These are phyloP conservation scores for Lasioglossum villosulum DNA, from an alignment of 2,888 invertebrate species.

Conservation along the genomic window DNA sequence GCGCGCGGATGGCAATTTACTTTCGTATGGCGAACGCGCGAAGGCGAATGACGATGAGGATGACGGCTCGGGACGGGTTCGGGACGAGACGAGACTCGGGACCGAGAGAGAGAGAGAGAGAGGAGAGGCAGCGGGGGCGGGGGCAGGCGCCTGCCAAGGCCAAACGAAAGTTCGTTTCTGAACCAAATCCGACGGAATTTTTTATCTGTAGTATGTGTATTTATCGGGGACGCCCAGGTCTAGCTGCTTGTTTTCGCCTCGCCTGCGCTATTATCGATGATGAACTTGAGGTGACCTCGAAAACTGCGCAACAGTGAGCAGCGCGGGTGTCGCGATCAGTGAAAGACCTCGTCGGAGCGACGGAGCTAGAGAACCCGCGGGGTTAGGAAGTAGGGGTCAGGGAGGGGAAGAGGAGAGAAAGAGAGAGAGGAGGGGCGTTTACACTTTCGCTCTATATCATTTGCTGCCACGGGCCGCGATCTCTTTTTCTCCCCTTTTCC, in stretches of 20 bases:
- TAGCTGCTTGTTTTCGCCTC: slow-evolving; percentile 82
- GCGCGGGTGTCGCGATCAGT: slow-evolving; percentile 42
- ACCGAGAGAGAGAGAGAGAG: background rate
- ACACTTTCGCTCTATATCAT: slow-evolving; percentile 67
- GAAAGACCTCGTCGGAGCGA: slow-evolving; percentile 39
- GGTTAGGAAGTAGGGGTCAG: slow-evolving; percentile 14
- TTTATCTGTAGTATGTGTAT: slow-evolving; percentile 76
- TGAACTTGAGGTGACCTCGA: slow-evolving; percentile 83
- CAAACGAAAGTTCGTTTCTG: slow-evolving; percentile 71
- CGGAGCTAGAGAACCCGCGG: slow-evolving; percentile 34
- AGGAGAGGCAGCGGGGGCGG: slow-evolving; percentile 10
- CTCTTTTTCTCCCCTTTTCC: slow-evolving; percentile 35
- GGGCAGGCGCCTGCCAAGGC: slow-evolving; percentile 66
- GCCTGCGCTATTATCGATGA: slow-evolving; percentile 82
- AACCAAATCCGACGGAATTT: slow-evolving; percentile 73
- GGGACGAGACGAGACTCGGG: background rate
- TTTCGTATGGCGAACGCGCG: slow-evolving; percentile 52
- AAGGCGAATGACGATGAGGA: slow-evolving; percentile 20
- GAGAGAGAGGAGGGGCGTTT: slow-evolving; percentile 47
- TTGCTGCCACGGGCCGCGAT: slow-evolving; percentile 44
- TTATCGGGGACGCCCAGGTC: slow-evolving; percentile 80
- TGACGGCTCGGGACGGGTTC: slow-evolving; percentile 10
- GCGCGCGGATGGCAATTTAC: slow-evolving; percentile 63
- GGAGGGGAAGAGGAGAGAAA: slow-evolving; percentile 23
- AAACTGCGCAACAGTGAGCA: slow-evolving; percentile 78